phyloP scores from a whole-genome alignment of 2,888 invertebrate species.

The Acleris laterana region DNA sequence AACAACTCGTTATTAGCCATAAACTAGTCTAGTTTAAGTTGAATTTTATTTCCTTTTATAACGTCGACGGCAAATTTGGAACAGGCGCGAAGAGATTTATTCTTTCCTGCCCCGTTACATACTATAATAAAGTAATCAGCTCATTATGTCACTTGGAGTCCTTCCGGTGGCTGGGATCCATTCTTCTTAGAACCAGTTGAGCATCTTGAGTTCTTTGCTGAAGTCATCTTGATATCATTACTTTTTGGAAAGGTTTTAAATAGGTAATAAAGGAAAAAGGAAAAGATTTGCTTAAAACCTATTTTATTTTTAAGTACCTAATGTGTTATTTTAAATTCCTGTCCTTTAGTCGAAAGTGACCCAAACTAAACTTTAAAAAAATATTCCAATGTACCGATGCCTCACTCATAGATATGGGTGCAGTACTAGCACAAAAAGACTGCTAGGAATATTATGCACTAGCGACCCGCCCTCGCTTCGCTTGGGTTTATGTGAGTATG shows the following conservation, averaged over 20 bases:
- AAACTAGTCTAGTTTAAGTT: not conserved
- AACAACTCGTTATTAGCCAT: not conserved
- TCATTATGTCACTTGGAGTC: conserved; percentile 26
- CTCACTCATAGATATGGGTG: not conserved
- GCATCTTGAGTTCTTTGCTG: not conserved
- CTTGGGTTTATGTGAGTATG: no score
- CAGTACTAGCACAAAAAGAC: not conserved
- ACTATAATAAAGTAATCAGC: conserved; percentile 34
- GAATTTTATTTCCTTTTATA: not conserved
- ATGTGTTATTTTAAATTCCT: no score
- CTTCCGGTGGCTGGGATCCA: conserved; percentile 26
- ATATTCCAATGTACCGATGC: not conserved
- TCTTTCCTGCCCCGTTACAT: conserved; percentile 29
- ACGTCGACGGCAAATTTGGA: conserved; percentile 13
- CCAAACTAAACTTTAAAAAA: no score
- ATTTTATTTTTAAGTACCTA: no score
- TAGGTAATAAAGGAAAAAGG: no score
- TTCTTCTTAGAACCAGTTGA: conserved; percentile 8
- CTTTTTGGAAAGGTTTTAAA: no score
- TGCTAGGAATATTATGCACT: not conserved
- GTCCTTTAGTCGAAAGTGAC: no score
- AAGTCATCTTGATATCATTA: no score
- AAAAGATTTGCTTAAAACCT: no score
- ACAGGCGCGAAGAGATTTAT: conserved; percentile 34
- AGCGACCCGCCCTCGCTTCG: no score